phyloP scores from a whole-genome alignment of 2,797 vertebrate genomes.

The Melanotaenia trifasciata region DNA sequence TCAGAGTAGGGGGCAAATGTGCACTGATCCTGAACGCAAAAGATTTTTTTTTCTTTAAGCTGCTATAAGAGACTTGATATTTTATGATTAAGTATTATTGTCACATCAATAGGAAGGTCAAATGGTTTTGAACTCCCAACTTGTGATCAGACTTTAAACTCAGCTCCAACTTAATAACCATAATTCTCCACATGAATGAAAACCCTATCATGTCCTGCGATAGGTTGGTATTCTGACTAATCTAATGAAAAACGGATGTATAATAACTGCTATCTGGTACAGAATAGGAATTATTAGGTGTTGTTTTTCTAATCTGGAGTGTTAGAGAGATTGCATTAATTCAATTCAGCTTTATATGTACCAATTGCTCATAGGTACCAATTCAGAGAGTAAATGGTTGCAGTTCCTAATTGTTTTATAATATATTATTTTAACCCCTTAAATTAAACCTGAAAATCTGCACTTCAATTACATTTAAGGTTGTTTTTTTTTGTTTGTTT shows the following conservation, averaged over 20 bases:
- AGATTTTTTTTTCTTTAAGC: conserved; percentile 21
- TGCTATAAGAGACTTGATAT: conserved; percentile 35
- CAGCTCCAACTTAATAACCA: conserved; percentile 33
- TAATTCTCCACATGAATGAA: conserved; percentile 44
- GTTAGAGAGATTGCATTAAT: not conserved
- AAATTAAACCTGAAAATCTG: no score
- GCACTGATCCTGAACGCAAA: conserved; percentile 17
- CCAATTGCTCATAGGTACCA: not conserved
- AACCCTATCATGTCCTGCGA: conserved; percentile 15
- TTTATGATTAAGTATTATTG: conserved; percentile 34
- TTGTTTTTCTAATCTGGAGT: not conserved
- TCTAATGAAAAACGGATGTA: not conserved
- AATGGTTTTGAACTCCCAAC: conserved; percentile 35
- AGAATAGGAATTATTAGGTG: not conserved
- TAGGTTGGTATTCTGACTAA: not conserved
- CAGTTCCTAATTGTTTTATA: no score
- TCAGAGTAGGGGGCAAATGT: conserved; percentile 18
- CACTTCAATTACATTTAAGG: no score
- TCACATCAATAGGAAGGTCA: conserved; percentile 43
- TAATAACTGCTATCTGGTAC: not conserved
- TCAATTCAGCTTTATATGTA: not conserved
- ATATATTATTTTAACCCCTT: no score
- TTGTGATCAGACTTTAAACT: conserved; percentile 23
- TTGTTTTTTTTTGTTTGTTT: no score
- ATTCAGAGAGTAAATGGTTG: no score